Evolutionary conservation across 2,888 invertebrate species (phyloP).

Genomic region (Drosophila paucipuncta): DNA sequence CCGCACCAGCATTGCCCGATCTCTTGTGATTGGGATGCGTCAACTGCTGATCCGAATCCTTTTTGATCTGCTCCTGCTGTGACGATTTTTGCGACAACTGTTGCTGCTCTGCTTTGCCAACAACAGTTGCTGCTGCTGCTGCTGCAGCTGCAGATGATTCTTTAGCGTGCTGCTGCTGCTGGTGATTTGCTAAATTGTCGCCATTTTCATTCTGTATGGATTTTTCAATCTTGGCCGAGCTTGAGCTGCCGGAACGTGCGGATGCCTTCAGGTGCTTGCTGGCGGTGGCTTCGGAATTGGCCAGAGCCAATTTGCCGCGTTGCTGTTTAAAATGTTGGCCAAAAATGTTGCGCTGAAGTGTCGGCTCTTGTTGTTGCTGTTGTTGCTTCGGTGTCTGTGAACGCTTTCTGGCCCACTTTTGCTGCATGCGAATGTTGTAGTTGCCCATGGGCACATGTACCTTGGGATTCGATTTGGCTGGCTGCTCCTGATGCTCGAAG

Average conservation of each 20-base stretch:
- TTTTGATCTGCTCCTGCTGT: slow-evolving; percentile 62
- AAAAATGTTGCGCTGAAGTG: slow-evolving; percentile 76
- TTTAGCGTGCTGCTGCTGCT: slow-evolving; percentile 25
- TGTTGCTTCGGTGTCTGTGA: slow-evolving; percentile 64
- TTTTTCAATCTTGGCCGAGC: slow-evolving; percentile 45
- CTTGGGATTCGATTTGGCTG: slow-evolving; percentile 49
- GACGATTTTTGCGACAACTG: slow-evolving; percentile 24
- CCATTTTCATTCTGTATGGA: slow-evolving; percentile 26
- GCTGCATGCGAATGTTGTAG: slow-evolving; percentile 80
- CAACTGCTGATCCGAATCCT: slow-evolving; percentile 66
- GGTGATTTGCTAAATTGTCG: slow-evolving; percentile 10
- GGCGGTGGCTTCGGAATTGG: slow-evolving; percentile 81
- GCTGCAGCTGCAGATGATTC: slow-evolving; percentile 19
- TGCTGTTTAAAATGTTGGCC: slow-evolving; percentile 76
- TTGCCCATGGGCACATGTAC: slow-evolving; percentile 37
- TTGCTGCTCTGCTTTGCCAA: slow-evolving; percentile 25
- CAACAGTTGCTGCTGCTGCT: slow-evolving; percentile 21
- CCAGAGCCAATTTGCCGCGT: slow-evolving; percentile 69
- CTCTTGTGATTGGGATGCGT: slow-evolving; percentile 83
- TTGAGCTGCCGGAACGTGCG: slow-evolving; percentile 52
- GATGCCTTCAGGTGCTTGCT: slow-evolving; percentile 69
- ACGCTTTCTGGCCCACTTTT: slow-evolving; percentile 83
- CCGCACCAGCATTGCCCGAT: slow-evolving; percentile 69
- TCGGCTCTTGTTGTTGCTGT: slow-evolving; percentile 55
- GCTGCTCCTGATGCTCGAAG: slow-evolving; percentile 76